These are phyloP conservation scores for Conomelus anceps DNA, from an alignment of 2,888 invertebrate genomes.

Conservation along the genomic window DNA sequence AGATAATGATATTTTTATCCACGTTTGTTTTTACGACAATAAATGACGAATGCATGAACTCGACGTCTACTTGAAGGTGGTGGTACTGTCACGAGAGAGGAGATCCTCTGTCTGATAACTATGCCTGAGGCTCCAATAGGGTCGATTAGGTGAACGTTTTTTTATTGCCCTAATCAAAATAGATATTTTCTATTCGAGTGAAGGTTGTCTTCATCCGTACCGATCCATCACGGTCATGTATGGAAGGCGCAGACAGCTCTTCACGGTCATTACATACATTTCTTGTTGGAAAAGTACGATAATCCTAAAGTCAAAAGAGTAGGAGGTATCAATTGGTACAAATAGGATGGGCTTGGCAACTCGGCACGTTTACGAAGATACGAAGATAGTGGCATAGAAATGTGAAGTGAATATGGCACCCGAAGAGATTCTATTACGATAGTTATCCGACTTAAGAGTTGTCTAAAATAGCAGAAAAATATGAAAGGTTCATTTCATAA, in stretches of 20 bases:
- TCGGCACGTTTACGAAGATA: no score
- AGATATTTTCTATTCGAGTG: neutral
- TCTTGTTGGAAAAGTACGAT: neutral
- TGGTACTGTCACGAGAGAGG: neutral
- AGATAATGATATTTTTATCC: neutral
- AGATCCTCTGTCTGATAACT: neutral
- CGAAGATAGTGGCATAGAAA: no score
- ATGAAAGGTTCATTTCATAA: no score
- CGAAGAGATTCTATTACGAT: no score
- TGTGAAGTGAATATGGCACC: no score
- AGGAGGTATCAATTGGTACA: neutral
- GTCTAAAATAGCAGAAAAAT: no score
- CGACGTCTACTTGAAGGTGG: neutral
- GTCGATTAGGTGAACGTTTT: neutral
- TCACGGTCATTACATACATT: neutral
- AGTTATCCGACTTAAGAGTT: no score
- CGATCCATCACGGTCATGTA: neutral
- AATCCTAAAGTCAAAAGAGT: no score
- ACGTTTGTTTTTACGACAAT: neutral
- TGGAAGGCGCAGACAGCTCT: neutral
- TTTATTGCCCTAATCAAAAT: neutral
- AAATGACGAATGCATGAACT: neutral
- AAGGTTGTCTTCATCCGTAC: neutral
- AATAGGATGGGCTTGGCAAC: no score
- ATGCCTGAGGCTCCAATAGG: neutral